phyloP scores from a whole-genome alignment of 2,113 vertebrate genomes.

The Hystrix brachyura region DNA sequence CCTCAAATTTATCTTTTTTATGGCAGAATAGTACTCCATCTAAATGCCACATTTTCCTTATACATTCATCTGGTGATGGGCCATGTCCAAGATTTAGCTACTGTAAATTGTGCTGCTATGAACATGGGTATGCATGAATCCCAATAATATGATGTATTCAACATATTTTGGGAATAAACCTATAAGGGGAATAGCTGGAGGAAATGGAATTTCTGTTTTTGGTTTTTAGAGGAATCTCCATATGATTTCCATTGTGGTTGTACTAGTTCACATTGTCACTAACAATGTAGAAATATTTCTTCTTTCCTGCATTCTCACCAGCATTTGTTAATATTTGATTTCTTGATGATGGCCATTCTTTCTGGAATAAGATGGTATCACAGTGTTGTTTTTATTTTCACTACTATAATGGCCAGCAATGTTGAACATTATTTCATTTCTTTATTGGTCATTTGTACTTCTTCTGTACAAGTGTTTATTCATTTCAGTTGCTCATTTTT shows the following conservation, averaged over 20 bases:
- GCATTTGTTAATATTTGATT: neutral
- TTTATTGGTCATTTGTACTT: neutral
- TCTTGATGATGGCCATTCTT: neutral
- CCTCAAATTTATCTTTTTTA: too few species aligned
- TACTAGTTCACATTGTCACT: neutral
- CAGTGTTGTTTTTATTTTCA: neutral
- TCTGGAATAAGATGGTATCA: neutral
- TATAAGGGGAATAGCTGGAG: neutral
- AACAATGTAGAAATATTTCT: neutral
- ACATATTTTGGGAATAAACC: neutral
- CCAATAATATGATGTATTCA: neutral
- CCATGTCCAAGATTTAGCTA: neutral
- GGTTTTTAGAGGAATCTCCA: neutral
- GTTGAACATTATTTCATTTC: neutral
- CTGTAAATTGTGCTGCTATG: neutral
- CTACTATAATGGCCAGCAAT: neutral
- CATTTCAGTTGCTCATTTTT: neutral
- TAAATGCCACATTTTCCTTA: too few species aligned
- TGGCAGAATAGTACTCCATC: too few species aligned
- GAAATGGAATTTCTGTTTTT: neutral
- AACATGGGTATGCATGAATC: neutral
- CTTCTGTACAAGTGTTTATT: neutral
- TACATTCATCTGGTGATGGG: neutral
- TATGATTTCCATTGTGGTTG: neutral
- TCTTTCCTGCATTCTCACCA: neutral